phyloP scores from a whole-genome alignment of 2,888 invertebrate genomes.

The Meganola albula region DNA sequence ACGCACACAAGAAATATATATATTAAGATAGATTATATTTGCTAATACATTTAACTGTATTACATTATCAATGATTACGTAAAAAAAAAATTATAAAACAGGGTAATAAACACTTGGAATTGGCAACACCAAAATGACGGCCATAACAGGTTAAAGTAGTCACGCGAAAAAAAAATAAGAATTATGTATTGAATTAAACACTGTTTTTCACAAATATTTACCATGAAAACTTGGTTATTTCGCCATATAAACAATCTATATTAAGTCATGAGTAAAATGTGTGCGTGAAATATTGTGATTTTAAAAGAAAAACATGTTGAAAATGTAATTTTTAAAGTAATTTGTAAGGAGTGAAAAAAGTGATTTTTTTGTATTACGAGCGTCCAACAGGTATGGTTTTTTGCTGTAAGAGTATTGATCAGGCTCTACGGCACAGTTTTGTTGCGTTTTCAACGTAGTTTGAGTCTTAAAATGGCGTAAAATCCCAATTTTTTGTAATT shows the following conservation, averaged over 20 bases:
- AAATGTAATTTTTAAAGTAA: constrained; percentile 26
- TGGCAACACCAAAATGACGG: constrained; percentile 46
- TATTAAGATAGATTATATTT: too few relatives aligned
- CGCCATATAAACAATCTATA: too few relatives aligned
- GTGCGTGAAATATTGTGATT: constrained; percentile 13
- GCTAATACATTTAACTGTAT: too few relatives aligned
- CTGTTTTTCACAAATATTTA: too few relatives aligned
- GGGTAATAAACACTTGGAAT: constrained; percentile 9
- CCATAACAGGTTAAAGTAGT: constrained; percentile 46
- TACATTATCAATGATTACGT: too few relatives aligned
- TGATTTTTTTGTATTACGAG: constrained; percentile 44
- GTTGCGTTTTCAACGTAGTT: constrained; percentile 21
- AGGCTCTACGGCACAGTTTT: constrained; percentile 28
- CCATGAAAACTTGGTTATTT: too few relatives aligned
- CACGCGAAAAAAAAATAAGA: constrained; percentile 53
- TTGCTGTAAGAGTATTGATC: constrained; percentile 52
- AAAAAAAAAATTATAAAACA: too few relatives aligned
- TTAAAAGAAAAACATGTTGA: constrained; percentile 18
- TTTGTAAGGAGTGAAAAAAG: constrained; percentile 40
- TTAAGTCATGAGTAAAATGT: constrained; percentile 6
- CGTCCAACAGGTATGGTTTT: constrained; percentile 46
- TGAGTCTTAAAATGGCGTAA: constrained; percentile 14
- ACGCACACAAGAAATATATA: too few relatives aligned
- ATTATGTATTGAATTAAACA: constrained; percentile 28
- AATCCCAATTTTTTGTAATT: constrained; percentile 20